Evolutionary conservation across 2,888 invertebrate genomes (phyloP), one percentile per base, ranked within the genome.

Genomic region (Leptarthrus brevirostris): DNA sequence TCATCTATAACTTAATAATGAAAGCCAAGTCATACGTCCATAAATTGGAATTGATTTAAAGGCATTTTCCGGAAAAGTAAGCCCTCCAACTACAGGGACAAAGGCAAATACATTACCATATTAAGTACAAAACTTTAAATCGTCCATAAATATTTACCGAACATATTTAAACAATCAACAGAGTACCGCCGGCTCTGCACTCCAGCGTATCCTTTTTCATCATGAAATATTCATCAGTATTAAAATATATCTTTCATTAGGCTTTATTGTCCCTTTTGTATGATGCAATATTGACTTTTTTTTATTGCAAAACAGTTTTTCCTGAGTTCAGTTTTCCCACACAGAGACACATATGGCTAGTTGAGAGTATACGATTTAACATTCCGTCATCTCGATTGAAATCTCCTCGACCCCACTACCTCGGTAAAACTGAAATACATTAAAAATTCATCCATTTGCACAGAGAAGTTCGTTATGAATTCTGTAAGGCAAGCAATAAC

Each of bases 381-480:
- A 44, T 44, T 4, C 44, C 44, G 5, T 14, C 12, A 4, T 4
- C 12, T 12, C 12, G n/a, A 44, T n/a, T n/a, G n/a, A n/a, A n/a
- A n/a, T n/a, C n/a, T n/a, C n/a, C n/a, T n/a, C n/a, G n/a, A n/a
- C n/a, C n/a, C n/a, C n/a, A n/a, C n/a, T n/a, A n/a, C n/a, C n/a
- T n/a, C n/a, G n/a, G n/a, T n/a, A 14, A 44, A 44, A 12, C 44
- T 40, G 12, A 40, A 61, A 61, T 61, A 40, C 18, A 61, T 61
- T 61, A 40, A 61, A 61, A 61, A 61, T 40, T 61, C 40, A 61
- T 61, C 22, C 34, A 22, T 36, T 40, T 61, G 34, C 36, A 40
- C 56, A 30, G 16, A 61, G 61, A 34, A 61, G 40, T 40, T 61
- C 61, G 61, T 61, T 61, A 61, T 40, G 61, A 61, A 61, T 61